These are phyloP conservation scores for Selene dorsalis DNA, from an alignment of 2,797 vertebrate species.

Conservation along the genomic window DNA sequence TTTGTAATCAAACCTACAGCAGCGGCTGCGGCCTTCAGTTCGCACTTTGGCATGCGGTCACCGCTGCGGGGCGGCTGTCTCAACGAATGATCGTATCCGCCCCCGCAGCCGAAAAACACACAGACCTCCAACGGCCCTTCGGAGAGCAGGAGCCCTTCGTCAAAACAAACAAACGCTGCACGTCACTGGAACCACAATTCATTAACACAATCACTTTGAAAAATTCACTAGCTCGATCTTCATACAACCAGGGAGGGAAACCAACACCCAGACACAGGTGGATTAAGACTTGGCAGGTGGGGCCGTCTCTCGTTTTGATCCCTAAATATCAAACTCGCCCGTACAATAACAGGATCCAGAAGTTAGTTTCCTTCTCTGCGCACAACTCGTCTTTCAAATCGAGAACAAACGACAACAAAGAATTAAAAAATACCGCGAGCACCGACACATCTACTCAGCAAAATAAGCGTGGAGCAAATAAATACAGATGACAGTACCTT, in stretches of 20 bases:
- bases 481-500: conserved; percentile 67
- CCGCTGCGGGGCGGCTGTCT: conserved; percentile 43
- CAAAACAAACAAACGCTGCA: conserved; percentile 65
- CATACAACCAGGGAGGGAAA: conserved; percentile 72
- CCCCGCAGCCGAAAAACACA: conserved; percentile 36
- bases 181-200: conserved; percentile 68
- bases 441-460: conserved; percentile 58
- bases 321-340: no score
- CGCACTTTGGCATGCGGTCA: conserved; percentile 24
- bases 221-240: conserved; percentile 69
- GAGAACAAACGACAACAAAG: conserved; percentile 54
- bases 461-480: conserved; percentile 61
- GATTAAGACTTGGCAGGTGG: neutral
- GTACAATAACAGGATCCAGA: neutral
- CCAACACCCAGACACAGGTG: conserved; percentile 8
- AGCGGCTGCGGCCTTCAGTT: conserved; percentile 10
- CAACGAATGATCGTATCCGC: conserved; percentile 10
- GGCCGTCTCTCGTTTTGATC: no score
- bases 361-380: conserved; percentile 48
- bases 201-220: conserved; percentile 68
- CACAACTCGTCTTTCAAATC: conserved; percentile 69
- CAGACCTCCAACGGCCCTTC: conserved; percentile 39
- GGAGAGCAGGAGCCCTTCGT: conserved; percentile 58
- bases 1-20: conserved; percentile 16
- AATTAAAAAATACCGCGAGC: conserved; percentile 49